A percentile compares a stretch with the other conserved stretches of the same genome.
Conservation (phyloP, 2,113 vertebrate species). For the Lota lota region DNA sequence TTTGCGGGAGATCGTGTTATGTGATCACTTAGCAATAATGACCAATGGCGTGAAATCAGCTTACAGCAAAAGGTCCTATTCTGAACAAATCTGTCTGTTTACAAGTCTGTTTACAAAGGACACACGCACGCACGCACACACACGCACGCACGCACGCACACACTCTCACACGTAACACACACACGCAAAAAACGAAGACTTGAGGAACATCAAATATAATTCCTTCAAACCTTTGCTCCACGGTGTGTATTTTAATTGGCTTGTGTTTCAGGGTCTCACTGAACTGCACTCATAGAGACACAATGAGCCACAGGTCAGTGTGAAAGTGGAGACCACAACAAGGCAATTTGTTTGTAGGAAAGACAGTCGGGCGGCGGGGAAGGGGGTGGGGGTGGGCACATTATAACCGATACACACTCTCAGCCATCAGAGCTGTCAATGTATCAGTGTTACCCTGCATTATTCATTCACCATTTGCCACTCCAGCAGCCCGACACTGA, state of each 20-base stretch:
- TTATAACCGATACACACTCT: conserved; percentile 65
- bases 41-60: too few relatives aligned
- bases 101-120: conserved; percentile 8
- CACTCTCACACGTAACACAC: too few relatives aligned
- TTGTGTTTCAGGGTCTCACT: too few relatives aligned
- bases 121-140: too few relatives aligned
- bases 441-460: conserved; percentile 74
- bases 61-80: too few relatives aligned
- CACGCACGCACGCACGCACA: too few relatives aligned
- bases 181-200: too few relatives aligned
- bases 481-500: conserved; percentile 35
- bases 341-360: conserved; percentile 58
- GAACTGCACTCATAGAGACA: background rate
- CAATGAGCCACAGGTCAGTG: conserved; percentile 13
- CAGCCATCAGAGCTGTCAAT: conserved; percentile 77
- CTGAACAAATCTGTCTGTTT: conserved; percentile 1
- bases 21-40: too few relatives aligned
- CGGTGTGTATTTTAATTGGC: too few relatives aligned
- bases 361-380: conserved; percentile 65
- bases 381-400: conserved; percentile 45
- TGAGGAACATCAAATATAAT: too few relatives aligned
- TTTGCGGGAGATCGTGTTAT: too few relatives aligned
- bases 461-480: conserved; percentile 74
- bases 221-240: too few relatives aligned
- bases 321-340: conserved; percentile 6